Evolutionary conservation across 2,113 vertebrate species (phyloP), one percentile per base, ranked within the genome.

Genomic region (Crotalus tigris): DNA sequence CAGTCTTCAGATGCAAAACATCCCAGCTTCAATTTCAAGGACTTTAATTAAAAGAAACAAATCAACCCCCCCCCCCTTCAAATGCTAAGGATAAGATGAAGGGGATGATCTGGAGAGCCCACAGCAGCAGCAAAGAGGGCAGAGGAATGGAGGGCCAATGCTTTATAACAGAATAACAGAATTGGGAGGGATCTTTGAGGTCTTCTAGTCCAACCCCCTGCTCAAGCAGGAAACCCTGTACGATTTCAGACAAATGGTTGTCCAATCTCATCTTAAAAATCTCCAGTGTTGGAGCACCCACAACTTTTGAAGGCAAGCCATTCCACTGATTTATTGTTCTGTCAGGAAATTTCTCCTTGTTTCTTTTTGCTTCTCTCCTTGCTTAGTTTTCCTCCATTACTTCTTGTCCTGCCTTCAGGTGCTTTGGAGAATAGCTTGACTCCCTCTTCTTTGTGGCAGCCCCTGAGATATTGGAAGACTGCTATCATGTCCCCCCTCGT

Each of bases 391-490:
- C 61, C 29, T 2, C 4, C 26, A 2, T 5, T 5, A 11, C 26
- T 64, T 64, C 61, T 64, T n/a, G 11, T 64, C 11, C 11, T 64
- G 11, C 4, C 26, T 1, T n/a, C 61, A 13, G 26, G 26, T n/a
- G 61, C 11, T n/a, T 13, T 64, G 61, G 61, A 13, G 61, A 64
- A 64, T 13, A 64, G 26, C 0, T 64, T 64, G 59, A 61, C 24
- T 29, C 3, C 26, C 26, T 64, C 11, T 29, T 29, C 26, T 64
- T 13, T 64, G 61, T 5, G 61, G 26, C 1, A 64, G 1, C 26
- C 26, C 11, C 26, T 13, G 0, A 64, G 0, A 13, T 64, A n/a
- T 13, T n/a, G 61, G 26, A 64, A 64, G 0, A 13, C 26, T 64
- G 61, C 26, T 64, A n/a, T 13, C 61, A 64, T 64, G 26, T 64